Conservation (phyloP, 2,888 invertebrate genomes). For the Zeuzera pyrina region DNA sequence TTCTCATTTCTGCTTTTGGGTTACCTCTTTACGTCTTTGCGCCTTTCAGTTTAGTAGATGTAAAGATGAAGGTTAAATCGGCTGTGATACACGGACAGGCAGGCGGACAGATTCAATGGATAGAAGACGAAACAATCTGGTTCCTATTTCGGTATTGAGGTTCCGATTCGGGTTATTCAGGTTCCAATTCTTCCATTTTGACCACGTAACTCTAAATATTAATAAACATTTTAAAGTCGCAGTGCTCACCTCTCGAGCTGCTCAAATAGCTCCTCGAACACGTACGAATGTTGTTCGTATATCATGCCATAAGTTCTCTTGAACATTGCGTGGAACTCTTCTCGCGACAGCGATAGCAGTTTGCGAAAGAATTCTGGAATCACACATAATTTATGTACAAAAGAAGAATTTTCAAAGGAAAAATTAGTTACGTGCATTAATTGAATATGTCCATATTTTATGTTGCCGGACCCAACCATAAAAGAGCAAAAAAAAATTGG, state of each 20-base stretch:
- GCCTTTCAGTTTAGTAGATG: too few species aligned
- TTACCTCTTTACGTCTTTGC: too few species aligned
- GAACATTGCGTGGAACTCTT: conserved; percentile 96
- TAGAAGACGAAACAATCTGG: too few species aligned
- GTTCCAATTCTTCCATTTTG: too few species aligned
- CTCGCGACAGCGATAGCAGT: conserved; percentile 85
- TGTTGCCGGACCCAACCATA: conserved; percentile 1
- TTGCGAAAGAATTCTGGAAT: conserved; percentile 90
- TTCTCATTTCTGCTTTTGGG: too few species aligned
- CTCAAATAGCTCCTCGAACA: conserved; percentile 92
- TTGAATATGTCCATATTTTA: too few species aligned
- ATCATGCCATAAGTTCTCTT: conserved; percentile 94
- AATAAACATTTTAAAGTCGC: conserved; percentile 2
- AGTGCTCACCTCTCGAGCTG: conserved; percentile 80
- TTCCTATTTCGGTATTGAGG: too few species aligned
- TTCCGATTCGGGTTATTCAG: too few species aligned
- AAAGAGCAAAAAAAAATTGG: conserved; percentile 4
- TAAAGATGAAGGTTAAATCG: too few species aligned
- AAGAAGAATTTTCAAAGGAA: not conserved
- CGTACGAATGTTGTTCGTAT: conserved; percentile 93
- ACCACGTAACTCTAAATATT: not conserved
- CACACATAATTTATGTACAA: not conserved
- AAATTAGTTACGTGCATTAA: too few species aligned
- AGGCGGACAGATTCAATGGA: too few species aligned
- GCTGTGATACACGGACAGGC: too few species aligned